A percentile compares a stretch with the other conserved stretches of the same genome.
These are phyloP conservation scores for Heliconius melpomene DNA, from an alignment of 1,140 invertebrate genomes.

Conservation along the genomic window DNA sequence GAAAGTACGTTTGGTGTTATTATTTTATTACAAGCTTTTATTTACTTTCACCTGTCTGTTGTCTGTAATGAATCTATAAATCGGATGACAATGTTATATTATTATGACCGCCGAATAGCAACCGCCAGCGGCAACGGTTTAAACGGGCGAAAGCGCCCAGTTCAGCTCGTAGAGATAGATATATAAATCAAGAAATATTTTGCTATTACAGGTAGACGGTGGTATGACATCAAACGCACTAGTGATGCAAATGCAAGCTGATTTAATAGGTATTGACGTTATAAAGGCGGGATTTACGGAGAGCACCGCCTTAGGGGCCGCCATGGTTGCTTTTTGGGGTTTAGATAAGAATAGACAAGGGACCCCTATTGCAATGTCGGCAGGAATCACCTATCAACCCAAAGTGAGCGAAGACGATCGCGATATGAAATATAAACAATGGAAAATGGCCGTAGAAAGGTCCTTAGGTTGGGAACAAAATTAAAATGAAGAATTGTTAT, in stretches of 20 bases:
- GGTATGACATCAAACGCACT: conserved; percentile 94
- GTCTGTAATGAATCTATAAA: too few relatives aligned
- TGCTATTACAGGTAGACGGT: conserved; percentile 90
- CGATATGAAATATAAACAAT: conserved; percentile 87
- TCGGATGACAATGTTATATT: too few relatives aligned
- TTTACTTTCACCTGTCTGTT: too few relatives aligned
- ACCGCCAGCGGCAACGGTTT: too few relatives aligned
- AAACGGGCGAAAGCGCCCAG: too few relatives aligned
- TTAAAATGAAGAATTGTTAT: conserved; percentile 32
- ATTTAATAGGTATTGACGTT: conserved; percentile 82
- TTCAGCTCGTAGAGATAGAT: too few relatives aligned
- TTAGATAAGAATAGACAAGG: conserved; percentile 79
- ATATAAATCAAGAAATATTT: not conserved
- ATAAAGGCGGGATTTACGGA: conserved; percentile 90
- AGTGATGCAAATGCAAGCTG: conserved; percentile 89
- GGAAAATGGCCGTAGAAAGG: conserved; percentile 92
- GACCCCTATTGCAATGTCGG: conserved; percentile 75
- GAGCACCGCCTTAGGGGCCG: conserved; percentile 91
- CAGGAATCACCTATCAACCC: conserved; percentile 85
- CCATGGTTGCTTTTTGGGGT: conserved; percentile 89
- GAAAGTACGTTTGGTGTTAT: conserved; percentile 79
- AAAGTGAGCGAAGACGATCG: conserved; percentile 86
- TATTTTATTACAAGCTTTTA: too few relatives aligned
- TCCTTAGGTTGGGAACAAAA: conserved; percentile 89
- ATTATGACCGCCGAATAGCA: too few relatives aligned